Conservation (phyloP, 2,888 invertebrate genomes). For the Arge pagana region DNA sequence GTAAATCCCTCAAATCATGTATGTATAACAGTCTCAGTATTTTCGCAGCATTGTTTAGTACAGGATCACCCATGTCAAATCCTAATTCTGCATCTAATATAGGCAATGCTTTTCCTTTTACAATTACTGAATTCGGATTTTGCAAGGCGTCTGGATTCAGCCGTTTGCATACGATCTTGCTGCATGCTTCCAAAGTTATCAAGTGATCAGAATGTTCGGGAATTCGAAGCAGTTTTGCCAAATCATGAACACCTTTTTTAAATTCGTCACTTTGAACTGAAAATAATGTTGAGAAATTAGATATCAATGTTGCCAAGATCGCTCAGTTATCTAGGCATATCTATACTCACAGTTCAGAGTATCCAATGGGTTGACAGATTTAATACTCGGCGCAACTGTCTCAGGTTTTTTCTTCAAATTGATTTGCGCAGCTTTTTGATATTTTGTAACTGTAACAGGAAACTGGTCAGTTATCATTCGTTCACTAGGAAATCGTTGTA, state of each 20-base stretch:
- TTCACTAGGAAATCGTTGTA: no score
- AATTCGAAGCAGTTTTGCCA: constrained; percentile 81
- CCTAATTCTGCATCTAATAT: constrained; percentile 71
- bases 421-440: constrained; percentile 69
- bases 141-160: constrained; percentile 65
- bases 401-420: constrained; percentile 61
- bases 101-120: constrained; percentile 71
- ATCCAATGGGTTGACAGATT: constrained; percentile 82
- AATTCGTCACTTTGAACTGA: constrained; percentile 84
- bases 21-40: constrained; percentile 81
- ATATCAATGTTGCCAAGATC: background rate
- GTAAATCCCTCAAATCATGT: constrained; percentile 82
- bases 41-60: constrained; percentile 74
- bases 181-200: constrained; percentile 72
- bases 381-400: constrained; percentile 70
- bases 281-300: constrained; percentile 38
- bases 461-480: no score
- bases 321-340: background rate
- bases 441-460: constrained; percentile 70
- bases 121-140: constrained; percentile 61
- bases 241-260: constrained; percentile 75
- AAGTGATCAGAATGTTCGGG: constrained; percentile 82
- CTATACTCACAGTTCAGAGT: constrained; percentile 79
- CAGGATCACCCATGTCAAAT: constrained; percentile 68
- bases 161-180: constrained; percentile 65